Evolutionary conservation across 1,140 invertebrate genomes (phyloP).

Genomic region (Diuraphis noxia): DNA sequence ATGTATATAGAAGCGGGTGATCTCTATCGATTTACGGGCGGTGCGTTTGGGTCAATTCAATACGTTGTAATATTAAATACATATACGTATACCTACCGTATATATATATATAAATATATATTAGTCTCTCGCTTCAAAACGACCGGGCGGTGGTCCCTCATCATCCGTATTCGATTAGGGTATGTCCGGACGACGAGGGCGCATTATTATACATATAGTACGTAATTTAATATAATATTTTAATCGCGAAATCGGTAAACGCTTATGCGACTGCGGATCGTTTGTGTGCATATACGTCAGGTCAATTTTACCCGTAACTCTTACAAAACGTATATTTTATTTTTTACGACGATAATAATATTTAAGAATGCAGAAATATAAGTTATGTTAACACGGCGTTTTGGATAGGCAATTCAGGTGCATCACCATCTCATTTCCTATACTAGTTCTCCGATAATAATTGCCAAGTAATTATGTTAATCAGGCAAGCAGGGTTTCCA

Average conservation of each 20-base stretch:
- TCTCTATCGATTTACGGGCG: background rate
- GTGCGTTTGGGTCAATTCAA: background rate
- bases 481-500: background rate
- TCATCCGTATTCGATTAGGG: background rate
- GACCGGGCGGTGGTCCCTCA: background rate
- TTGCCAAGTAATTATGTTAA: background rate
- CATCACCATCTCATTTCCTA: background rate
- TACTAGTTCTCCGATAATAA: background rate
- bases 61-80: constrained; percentile 10
- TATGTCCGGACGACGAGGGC: background rate
- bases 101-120: background rate
- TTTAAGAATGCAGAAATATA: background rate
- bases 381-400: background rate
- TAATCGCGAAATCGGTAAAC: background rate
- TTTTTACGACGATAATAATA: too few species aligned
- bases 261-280: too few species aligned
- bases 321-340: background rate
- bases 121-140: background rate
- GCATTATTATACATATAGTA: background rate
- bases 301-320: background rate
- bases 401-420: background rate
- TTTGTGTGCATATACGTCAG: background rate
- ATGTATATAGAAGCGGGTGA: background rate
- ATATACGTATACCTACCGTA: background rate
- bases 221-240: background rate